A percentile compares a stretch with the other conserved stretches of the same genome.
Conservation (phyloP, 2,113 vertebrate genomes). For the Microcebus jonahi region DNA sequence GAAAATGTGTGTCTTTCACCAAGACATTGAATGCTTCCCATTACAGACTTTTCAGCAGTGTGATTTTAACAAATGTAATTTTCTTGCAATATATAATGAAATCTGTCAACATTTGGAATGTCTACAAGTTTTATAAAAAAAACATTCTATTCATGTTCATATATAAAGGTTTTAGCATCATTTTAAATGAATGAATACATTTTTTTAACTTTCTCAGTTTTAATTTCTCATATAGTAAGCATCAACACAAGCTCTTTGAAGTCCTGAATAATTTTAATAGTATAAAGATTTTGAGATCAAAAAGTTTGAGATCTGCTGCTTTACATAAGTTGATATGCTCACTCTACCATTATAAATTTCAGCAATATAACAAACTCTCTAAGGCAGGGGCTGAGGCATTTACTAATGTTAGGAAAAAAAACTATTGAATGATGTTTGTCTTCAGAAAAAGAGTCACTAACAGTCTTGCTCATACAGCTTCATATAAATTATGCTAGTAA, state of each 20-base stretch:
- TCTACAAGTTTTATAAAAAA: not conserved
- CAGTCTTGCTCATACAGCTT: not conserved
- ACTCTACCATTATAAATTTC: not conserved
- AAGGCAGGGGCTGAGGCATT: not conserved
- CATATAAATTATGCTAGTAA: slow-evolving; percentile 22
- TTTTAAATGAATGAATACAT: not conserved
- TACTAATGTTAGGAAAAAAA: not conserved
- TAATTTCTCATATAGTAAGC: not conserved
- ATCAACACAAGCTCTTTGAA: slow-evolving; percentile 12
- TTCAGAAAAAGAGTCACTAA: not conserved
- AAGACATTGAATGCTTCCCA: not conserved
- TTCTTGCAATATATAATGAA: not conserved
- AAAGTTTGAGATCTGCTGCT: not conserved
- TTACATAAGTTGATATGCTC: not conserved
- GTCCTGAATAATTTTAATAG: not conserved
- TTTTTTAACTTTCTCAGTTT: not conserved
- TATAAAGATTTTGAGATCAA: not conserved
- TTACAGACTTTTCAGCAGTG: not conserved
- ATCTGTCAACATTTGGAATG: not conserved
- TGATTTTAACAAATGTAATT: not conserved
- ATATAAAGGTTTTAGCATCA: not conserved
- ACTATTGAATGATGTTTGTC: not conserved
- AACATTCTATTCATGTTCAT: not conserved
- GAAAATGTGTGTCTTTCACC: not conserved
- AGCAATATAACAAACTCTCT: not conserved